Conservation (phyloP, 2,888 invertebrate species). For the Malthinus flaveolus region DNA sequence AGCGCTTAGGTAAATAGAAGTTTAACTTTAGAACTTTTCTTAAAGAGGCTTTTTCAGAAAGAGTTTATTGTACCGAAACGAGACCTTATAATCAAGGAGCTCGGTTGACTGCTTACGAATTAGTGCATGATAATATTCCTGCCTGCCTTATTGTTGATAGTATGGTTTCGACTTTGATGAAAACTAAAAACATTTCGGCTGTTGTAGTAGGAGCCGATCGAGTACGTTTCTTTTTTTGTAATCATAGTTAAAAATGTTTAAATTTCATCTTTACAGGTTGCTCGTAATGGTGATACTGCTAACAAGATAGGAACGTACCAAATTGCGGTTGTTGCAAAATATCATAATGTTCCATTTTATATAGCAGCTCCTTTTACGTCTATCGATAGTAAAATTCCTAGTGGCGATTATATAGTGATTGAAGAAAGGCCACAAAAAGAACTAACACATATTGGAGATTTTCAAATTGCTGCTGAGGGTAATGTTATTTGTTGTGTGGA, state of each 20-base stretch:
- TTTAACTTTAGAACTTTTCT: neutral
- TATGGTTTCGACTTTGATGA: conserved; percentile 92
- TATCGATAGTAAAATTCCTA: conserved; percentile 76
- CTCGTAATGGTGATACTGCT: conserved; percentile 96
- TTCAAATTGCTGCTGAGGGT: conserved; percentile 87
- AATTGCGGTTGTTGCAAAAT: conserved; percentile 88
- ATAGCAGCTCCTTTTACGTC: conserved; percentile 93
- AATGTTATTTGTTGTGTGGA: conserved; percentile 17
- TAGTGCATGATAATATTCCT: conserved; percentile 90
- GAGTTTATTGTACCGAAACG: conserved; percentile 96
- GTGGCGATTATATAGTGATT: conserved; percentile 87
- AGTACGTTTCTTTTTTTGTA: conserved; percentile 54
- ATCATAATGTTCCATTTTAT: conserved; percentile 93
- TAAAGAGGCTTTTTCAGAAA: conserved; percentile 61
- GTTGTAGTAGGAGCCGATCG: conserved; percentile 98
- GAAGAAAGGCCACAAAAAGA: conserved; percentile 92
- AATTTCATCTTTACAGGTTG: conserved; percentile 61
- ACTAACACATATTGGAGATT: conserved; percentile 88
- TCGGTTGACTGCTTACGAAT: conserved; percentile 92
- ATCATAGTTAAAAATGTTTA: conserved; percentile 8
- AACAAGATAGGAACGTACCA: conserved; percentile 98
- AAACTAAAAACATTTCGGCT: conserved; percentile 78
- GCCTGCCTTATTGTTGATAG: conserved; percentile 92
- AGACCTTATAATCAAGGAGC: conserved; percentile 98
- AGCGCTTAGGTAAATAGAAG: conserved; percentile 66